Percentiles rank a stretch among this genome's conserved stretches.
Evolutionary conservation across 2,113 vertebrate species (phyloP).

Genomic region (Anguilla rostrata): DNA sequence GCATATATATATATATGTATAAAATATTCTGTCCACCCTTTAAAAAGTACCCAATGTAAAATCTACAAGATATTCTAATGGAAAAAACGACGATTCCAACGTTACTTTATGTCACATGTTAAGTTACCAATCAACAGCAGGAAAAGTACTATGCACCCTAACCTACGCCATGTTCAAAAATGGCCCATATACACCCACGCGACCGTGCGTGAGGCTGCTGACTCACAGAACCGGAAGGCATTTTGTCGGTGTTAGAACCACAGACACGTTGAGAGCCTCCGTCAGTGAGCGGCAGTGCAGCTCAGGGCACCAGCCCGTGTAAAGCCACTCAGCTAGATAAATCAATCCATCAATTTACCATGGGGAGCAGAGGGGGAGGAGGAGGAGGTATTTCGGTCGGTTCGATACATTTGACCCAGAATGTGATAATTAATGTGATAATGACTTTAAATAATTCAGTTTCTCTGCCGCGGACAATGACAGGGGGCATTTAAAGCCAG

Average conservation of each 20-base stretch:
- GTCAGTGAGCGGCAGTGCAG: constrained; percentile 25
- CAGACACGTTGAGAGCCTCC: constrained; percentile 26
- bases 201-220: constrained; percentile 17
- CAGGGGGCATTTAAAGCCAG: neutral
- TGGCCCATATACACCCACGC: neutral
- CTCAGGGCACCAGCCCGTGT: constrained; percentile 16
- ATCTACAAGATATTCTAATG: neutral
- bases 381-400: constrained; percentile 13
- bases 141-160: neutral
- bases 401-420: constrained; percentile 29
- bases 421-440: constrained; percentile 37
- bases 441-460: constrained; percentile 39
- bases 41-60: constrained; percentile 17
- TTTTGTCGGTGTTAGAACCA: constrained; percentile 10
- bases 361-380: neutral
- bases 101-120: neutral
- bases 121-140: constrained; percentile 24
- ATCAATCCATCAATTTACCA: neutral
- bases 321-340: neutral
- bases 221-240: constrained; percentile 21
- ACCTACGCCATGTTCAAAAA: neutral
- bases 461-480: constrained; percentile 8
- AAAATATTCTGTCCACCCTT: constrained; percentile 7
- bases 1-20: too few relatives aligned
- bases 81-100: neutral